These are phyloP conservation scores for Drosophila seguyi DNA, from an alignment of 1,140 invertebrate genomes.

Conservation along the genomic window DNA sequence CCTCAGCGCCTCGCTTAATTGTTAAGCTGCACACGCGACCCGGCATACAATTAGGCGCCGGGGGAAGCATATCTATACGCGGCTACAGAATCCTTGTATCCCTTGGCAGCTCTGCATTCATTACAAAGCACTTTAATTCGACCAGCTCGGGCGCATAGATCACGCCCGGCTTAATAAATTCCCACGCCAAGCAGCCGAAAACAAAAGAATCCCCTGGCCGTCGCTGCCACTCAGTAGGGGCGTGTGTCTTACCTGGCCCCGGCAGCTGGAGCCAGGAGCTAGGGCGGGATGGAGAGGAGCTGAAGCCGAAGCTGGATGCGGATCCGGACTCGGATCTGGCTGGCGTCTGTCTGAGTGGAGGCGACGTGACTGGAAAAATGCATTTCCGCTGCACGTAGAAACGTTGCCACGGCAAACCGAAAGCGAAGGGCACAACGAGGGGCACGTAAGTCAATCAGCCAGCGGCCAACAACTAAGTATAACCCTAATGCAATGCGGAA, in stretches of 20 bases:
- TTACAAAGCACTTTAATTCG: constrained; percentile 77
- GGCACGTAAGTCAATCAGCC: constrained; percentile 80
- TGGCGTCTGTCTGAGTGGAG: constrained; percentile 47
- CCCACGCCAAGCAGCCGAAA: constrained; percentile 52
- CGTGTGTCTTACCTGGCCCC: constrained; percentile 62
- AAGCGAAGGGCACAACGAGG: constrained; percentile 68
- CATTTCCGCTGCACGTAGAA: constrained; percentile 78
- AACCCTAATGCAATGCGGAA: constrained; percentile 80
- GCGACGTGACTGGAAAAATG: constrained; percentile 78
- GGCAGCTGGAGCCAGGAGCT: constrained; percentile 17
- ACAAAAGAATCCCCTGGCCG: constrained; percentile 49
- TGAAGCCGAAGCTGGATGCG: constrained; percentile 11
- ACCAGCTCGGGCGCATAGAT: constrained; percentile 60
- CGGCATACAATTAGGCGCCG: constrained; percentile 62
- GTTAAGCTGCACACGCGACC: constrained; percentile 55
- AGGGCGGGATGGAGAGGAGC: constrained; percentile 7
- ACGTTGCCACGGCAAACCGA: constrained; percentile 61
- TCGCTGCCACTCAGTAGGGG: constrained; percentile 48
- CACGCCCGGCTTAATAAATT: constrained; percentile 77
- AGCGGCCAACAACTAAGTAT: constrained; percentile 61
- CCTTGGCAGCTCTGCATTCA: constrained; percentile 54
- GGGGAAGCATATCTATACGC: neutral
- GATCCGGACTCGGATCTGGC: constrained; percentile 5
- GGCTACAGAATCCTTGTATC: constrained; percentile 3
- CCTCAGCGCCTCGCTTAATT: constrained; percentile 45